These are phyloP conservation scores for Halisarca cf. caerulea DNA, from an alignment of 37 sponge, comb jelly and placozoan genomes.

Conservation along the genomic window DNA sequence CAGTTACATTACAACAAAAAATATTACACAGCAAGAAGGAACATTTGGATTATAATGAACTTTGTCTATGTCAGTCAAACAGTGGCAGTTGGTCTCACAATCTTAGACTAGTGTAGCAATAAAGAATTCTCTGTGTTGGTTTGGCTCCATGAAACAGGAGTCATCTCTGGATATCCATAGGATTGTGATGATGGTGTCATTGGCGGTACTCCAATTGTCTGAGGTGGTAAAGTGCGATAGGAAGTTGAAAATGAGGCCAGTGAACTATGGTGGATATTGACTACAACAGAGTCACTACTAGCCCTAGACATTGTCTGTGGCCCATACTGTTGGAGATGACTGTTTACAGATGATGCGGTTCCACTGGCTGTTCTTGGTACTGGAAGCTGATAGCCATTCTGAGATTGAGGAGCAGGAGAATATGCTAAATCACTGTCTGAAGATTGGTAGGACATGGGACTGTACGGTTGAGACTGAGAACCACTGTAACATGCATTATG, in stretches of 20 bases:
- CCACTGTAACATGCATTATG: neutral
- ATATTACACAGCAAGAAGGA: no score
- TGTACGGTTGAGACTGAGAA: conserved; percentile 35
- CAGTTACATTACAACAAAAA: no score
- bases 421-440: conserved; percentile 40
- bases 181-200: neutral
- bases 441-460: conserved; percentile 32
- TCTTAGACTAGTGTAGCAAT: no score
- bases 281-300: conserved; percentile 51
- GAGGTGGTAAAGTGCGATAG: neutral
- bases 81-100: no score
- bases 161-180: neutral
- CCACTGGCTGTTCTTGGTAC: neutral
- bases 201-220: neutral
- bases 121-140: no score
- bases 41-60: no score
- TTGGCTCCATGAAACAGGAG: neutral
- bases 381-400: neutral
- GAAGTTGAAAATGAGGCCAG: neutral
- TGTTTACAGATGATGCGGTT: conserved; percentile 11
- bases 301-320: conserved; percentile 58
- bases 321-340: conserved; percentile 48
- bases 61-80: no score
- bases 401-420: neutral
- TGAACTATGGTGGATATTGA: conserved; percentile 15